phyloP scores from a whole-genome alignment of 2,888 invertebrate genomes.

The Spisula solida region DNA sequence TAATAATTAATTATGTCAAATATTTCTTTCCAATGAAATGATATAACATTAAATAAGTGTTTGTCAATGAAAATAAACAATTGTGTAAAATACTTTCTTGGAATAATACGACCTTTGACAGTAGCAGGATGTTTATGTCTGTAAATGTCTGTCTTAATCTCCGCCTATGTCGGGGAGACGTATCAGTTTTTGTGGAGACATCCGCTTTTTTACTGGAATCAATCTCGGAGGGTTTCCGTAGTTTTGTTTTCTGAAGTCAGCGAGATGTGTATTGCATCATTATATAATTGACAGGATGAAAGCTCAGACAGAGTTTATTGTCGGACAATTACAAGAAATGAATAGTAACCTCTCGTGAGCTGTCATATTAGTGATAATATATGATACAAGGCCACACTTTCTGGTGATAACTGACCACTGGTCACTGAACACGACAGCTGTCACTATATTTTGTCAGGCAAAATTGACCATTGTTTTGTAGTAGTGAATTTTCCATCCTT shows the following conservation, averaged over 20 bases:
- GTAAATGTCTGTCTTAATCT: no score
- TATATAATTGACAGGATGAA: slow-evolving; percentile 17
- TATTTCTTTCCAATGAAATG: no score
- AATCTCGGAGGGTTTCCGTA: background rate
- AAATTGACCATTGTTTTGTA: slow-evolving; percentile 25
- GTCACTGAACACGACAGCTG: slow-evolving; percentile 30
- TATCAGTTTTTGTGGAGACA: no score
- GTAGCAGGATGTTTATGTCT: background rate
- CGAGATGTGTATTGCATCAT: background rate
- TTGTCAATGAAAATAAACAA: background rate
- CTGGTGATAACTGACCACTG: slow-evolving; percentile 45
- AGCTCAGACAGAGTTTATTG: slow-evolving; percentile 14
- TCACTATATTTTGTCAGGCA: slow-evolving; percentile 9
- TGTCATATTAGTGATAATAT: slow-evolving; percentile 49
- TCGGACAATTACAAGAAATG: slow-evolving; percentile 10
- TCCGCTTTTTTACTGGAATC: no score
- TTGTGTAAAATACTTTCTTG: background rate
- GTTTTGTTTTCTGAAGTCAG: background rate
- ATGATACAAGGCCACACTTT: slow-evolving; percentile 24
- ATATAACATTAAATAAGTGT: no score
- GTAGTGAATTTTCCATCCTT: background rate
- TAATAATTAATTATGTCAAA: no score
- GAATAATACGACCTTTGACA: background rate
- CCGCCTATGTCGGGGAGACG: no score
- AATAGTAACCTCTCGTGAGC: slow-evolving; percentile 6